Evolutionary conservation across 1,140 invertebrate species (phyloP), one percentile per base, ranked within the genome.

Genomic region (Hetaerina americana): DNA sequence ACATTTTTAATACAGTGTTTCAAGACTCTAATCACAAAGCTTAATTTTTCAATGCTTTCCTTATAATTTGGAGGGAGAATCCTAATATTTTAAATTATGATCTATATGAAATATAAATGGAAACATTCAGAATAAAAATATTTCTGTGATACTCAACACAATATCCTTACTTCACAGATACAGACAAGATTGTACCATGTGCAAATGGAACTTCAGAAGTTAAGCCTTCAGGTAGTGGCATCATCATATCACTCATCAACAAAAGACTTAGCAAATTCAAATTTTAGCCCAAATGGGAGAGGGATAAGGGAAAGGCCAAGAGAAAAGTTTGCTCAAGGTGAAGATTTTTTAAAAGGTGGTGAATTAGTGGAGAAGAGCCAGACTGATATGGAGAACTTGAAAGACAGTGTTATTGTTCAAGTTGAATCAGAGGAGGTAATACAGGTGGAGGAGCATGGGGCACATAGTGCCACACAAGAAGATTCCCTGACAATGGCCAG

Each of bases 201-300:
- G 24, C 67, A 68, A 28, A 82, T 85, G 8, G 84, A 86, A 74
- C 80, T 84, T 71, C 82, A 85, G 73, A 78, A 85, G 0, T 81
- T 83, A 71, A 79, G 80, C 29, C 75, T 85, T 29, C 83, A 80
- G 26, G 75, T 79, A 40, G 76, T 79, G 68, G 73, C 81, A 6
- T 80, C 83, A 24, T 71, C 73, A 0, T 76, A 77, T 12, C 25
- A 6, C 66, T 31, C 70, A 22, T n/a, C n/a, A n/a, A n/a, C n/a
- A n/a, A n/a, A n/a, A n/a, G n/a, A n/a, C n/a, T n/a, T n/a, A n/a
- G n/a, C n/a, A n/a, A n/a, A n/a, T n/a, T n/a, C n/a, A n/a, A n/a
- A n/a, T n/a, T n/a, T n/a, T n/a, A n/a, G n/a, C n/a, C n/a, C n/a
- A n/a, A n/a, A n/a, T n/a, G n/a, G n/a, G n/a, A n/a, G 40, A 18